Evolutionary conservation across 2,888 invertebrate species (phyloP), one percentile per base, ranked within the genome.

Genomic region (Gisinianus flammeolus): DNA sequence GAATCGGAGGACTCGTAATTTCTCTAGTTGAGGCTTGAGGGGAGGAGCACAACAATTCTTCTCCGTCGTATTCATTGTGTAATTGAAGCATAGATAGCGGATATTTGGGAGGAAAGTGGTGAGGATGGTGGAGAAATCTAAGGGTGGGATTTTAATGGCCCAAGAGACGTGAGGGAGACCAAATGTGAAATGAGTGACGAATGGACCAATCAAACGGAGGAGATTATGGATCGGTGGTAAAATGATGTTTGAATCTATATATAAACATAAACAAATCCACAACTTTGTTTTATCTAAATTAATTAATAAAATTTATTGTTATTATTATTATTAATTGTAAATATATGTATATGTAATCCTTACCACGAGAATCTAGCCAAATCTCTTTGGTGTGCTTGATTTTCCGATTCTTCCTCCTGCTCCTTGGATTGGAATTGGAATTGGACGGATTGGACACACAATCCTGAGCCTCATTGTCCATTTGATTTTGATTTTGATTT

Each of bases 1-100:
- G 24, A 62, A 62, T 24, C 24, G 19, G 2, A 62, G 22, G 12
- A 24, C 24, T 10, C 24, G n/a, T 19, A 62, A 24, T 62, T 62
- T 62, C 26, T 22, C 6, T 26, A 62, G 12, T 5, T 22, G 19
- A 8, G 62, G 62, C 12, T 24, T 2, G 2, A 62, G 24, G 19
- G 62, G 62, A 24, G 24, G 22, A 24, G 62, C 8, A 24, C 24
- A 62, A 62, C 22, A 22, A 62, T 22, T 24, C 24, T 26, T 62
- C 2, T 62, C 62, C 4, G 62, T 62, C 24, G 62, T 62, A 62
- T 62, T 62, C 62, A 62, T 62, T 12, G 62, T 62, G 24, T 62
- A 26, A 12, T 62, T 62, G 26, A 62, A 62, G 8, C 24, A 19
- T 6, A 62, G 26, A 62, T 24, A 26, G 8, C 8, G 10, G 3